Base-by-base conservation (phyloP, 1,140 invertebrate species). In the Archivesica marissinica region DNA sequence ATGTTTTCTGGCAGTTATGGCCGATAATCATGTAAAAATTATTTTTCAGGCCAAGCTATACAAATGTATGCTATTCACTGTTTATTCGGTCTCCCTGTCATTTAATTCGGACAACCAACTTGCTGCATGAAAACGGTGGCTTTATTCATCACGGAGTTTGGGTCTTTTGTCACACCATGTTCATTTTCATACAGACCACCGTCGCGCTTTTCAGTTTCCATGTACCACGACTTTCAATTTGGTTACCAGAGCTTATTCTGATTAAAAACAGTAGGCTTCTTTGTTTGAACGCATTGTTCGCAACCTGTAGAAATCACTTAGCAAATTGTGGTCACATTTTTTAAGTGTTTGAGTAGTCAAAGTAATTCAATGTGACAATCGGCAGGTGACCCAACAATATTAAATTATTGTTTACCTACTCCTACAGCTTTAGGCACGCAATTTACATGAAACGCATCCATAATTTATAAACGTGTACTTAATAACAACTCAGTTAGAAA, bases 251-350 rank as follows among this genome's bases (percentile, higher is more conserved):
- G 50, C 17, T 52, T 4, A 35, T 20, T 15, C 33, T 35, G 6
- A 64, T 64, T 64, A 64, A 35, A 33, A 64, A 64, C 30, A 64
- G 59, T 35, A 0, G 28, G 59, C n/a, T 33, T 17, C 59, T 35
- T 64, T 64, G 59, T 64, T 64, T 64, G n/a, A 64, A 64, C 33
- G 59, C 15, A 9, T n/a, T n/a, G n/a, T n/a, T n/a, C n/a, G n/a
- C n/a, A n/a, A n/a, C n/a, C n/a, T n/a, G 4, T 25, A 35, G 59
- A 64, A 64, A 64, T 64, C 59, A 64, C 28, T 64, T 35, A 64
- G 59, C 15, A 64, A 64, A 64, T 35, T 64, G 59, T 64, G 59
- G 59, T 64, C 59, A 35, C 59, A 64, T 64, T 35, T 64, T 59
- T 64, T 64, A 35, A 64, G 23, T 25, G 59, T 33, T 35, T 35